A percentile compares a stretch with the other conserved stretches of the same genome.
Conservation (phyloP, 2,113 vertebrate genomes). For the Numenius arquata region DNA sequence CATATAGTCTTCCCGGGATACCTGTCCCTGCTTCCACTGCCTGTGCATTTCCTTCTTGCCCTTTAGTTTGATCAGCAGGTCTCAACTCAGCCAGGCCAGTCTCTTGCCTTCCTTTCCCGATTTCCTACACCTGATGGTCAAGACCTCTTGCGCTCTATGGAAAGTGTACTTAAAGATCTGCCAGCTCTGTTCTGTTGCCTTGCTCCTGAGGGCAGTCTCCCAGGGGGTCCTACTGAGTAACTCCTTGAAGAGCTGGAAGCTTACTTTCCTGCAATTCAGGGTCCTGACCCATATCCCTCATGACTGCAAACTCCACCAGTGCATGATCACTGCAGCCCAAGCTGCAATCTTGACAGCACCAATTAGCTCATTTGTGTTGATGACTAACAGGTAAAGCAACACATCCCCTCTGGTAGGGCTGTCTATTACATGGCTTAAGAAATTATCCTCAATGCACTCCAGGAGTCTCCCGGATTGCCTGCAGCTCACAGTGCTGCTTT, state of each 20-base stretch:
- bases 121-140: not conserved
- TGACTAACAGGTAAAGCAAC: not conserved
- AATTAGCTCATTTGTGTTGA: not conserved
- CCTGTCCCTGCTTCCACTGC: not conserved
- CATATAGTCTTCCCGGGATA: not conserved
- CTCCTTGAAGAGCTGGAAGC: not conserved
- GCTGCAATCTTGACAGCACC: not conserved
- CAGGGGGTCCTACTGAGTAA: not conserved
- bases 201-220: not conserved
- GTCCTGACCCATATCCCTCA: not conserved
- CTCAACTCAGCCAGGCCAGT: not conserved
- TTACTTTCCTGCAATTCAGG: not conserved
- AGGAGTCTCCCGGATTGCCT: not conserved
- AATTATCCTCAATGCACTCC: not conserved
- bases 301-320: not conserved
- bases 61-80: not conserved
- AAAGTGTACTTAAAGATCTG: not conserved
- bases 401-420: not conserved
- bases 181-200: not conserved
- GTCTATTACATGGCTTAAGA: not conserved
- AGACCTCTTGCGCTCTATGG: not conserved
- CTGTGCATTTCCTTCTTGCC: not conserved
- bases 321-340: not conserved
- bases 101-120: not conserved
- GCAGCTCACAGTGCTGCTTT: not conserved